A percentile compares a stretch with the other conserved stretches of the same genome.
These are phyloP conservation scores for Meliscaeva auricollis DNA, from an alignment of 2,888 invertebrate genomes.

Conservation along the genomic window DNA sequence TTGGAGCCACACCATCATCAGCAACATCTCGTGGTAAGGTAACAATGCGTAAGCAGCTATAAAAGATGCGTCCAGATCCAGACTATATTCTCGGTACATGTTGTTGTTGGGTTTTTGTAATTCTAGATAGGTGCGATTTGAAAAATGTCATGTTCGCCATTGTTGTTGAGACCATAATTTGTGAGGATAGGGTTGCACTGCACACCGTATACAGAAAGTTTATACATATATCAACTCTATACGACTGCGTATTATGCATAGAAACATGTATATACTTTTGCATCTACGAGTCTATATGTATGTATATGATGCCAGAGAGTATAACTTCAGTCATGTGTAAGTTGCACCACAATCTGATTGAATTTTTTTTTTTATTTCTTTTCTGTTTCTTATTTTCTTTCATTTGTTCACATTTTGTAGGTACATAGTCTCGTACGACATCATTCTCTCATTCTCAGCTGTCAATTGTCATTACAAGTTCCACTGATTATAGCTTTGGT, in stretches of 20 bases:
- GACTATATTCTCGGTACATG: constrained; percentile 1
- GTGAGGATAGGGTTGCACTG: constrained; percentile 69
- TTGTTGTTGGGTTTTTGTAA: constrained; percentile 60
- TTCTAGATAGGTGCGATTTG: constrained; percentile 74
- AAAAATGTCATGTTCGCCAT: constrained; percentile 75
- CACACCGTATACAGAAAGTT: constrained; percentile 9
- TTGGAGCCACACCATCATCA: constrained; percentile 13
- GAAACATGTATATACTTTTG: not conserved
- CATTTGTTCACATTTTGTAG: constrained; percentile 20
- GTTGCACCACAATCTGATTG: constrained; percentile 59
- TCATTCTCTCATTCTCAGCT: constrained; percentile 26
- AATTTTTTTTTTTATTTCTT: constrained; percentile 22
- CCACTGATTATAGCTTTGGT: constrained; percentile 22
- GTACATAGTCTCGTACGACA: constrained; percentile 11
- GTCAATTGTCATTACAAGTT: constrained; percentile 34
- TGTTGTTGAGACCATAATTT: constrained; percentile 73
- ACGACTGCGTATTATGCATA: not conserved
- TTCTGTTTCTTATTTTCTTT: constrained; percentile 2
- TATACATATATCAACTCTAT: not conserved
- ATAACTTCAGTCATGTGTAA: constrained; percentile 23
- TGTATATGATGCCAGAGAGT: not conserved
- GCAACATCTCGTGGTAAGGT: constrained; percentile 19
- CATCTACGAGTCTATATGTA: not conserved
- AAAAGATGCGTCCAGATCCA: constrained; percentile 45
- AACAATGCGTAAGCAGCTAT: constrained; percentile 66